Base-by-base conservation (phyloP, 2,113 vertebrate species). In the Tragelaphus imberbis region DNA sequence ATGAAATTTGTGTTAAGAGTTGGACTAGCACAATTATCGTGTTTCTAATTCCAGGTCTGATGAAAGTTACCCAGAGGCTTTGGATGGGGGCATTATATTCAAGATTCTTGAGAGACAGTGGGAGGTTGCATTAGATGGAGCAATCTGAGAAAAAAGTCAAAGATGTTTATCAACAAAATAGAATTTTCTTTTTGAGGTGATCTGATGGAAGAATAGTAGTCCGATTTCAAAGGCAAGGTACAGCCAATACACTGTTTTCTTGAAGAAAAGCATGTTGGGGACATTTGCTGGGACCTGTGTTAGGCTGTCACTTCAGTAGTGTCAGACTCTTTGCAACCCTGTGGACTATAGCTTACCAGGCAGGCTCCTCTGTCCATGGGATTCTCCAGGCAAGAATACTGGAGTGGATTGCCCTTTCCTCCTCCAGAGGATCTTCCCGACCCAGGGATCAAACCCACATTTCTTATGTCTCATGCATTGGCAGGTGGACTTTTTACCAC, bases 391-490 rank as follows among this genome's bases (percentile, higher is more conserved):
- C 65, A 71, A 71, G 65, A 71, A 23, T 71, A 36, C n/a, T 36
- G 65, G n/a, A 36, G n/a, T 23, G 19, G 65, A 9, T 36, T 36
- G n/a, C 65, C n/a, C 21, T 12, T 36, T 71, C n/a, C 65, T 23
- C n/a, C n/a, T 71, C 65, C n/a, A 71, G n/a, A 5, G n/a, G 4
- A 36, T 36, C 65, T 36, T 71, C 65, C 65, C 0, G 0, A 71
- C 65, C 19, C 4, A 71, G 65, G 65, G n/a, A 71, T 71, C 17
- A 0, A 5, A 71, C n/a, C 19, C n/a, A 5, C 5, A 1, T 36
- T 21, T 71, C 9, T 23, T 71, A 36, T 6, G 9, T 71, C n/a
- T 71, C 65, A 2, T 3, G 65, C n/a, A 6, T 21, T 36, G 65
- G 65, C 19, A 12, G 65, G 65, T 36, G 17, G 65, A 21, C 2